Evolutionary conservation across 2,113 vertebrate species (phyloP), one percentile per base, ranked within the genome.

Genomic region (Tursiops truncatus): DNA sequence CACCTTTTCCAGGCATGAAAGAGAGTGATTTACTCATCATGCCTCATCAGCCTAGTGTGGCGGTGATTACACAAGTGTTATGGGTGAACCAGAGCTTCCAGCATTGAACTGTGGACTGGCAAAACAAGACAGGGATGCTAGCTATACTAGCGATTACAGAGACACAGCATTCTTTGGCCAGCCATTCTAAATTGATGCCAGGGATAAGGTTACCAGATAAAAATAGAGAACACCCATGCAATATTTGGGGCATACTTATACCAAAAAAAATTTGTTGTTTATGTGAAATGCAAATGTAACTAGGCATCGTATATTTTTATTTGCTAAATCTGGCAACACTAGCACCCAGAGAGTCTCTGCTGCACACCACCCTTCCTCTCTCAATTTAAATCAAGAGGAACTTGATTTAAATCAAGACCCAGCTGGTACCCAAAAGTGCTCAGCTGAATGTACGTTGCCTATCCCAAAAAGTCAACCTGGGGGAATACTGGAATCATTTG

Each of bases 41-140:
- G 92, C 95, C 95, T 96, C 97, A 94, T 98, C 96, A 97, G 87
- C 87, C 65, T 41, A 65, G 63, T 50, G 36, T 70, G 83, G 87
- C 14, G 1, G 89, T 79, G 94, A 97, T 97, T 92, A 89, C 18
- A 4, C 58, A 90, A 92, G 87, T 33, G 47, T 41, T 33, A 47
- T 36, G 38, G 50, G 70, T 8, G 1, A 88, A 53, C 53, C 86
- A 84, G 58, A 70, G 60, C 84, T 81, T 92, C 96, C 96, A 92
- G 92, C 79, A 84, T 44, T 76, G 95, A 94, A 58, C 91, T 26
- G 4, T 0, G 9, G 60, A 67, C 91, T 58, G 33, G 26, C 82
- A 73, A 60, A 90, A 70, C 25, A 47, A 63, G 41, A 25, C 28
- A 76, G 77, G 53, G 56, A 31, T 18, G 8, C 33, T 14, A 38